These are phyloP conservation scores for Nyctereutes procyonoides DNA, from an alignment of 2,113 vertebrate genomes.

Conservation along the genomic window DNA sequence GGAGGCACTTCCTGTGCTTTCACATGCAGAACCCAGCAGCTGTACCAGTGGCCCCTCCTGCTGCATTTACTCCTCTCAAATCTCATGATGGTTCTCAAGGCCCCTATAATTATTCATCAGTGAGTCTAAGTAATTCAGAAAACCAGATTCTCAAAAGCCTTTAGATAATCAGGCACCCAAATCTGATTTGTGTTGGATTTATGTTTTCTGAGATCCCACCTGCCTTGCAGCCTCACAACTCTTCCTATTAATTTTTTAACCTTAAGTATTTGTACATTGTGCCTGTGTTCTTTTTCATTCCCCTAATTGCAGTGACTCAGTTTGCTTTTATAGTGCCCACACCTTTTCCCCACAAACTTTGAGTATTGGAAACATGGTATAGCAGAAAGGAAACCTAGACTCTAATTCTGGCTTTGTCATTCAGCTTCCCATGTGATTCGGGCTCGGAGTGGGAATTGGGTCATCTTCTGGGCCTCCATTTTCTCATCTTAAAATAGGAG, in stretches of 20 bases:
- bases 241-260: constrained; percentile 52
- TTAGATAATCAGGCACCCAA: neutral
- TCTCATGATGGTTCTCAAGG: neutral
- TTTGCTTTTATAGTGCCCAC: constrained; percentile 77
- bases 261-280: constrained; percentile 54
- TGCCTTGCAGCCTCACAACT: constrained; percentile 50
- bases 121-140: constrained; percentile 63
- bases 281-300: constrained; percentile 69
- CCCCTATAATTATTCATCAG: neutral
- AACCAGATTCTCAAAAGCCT: neutral
- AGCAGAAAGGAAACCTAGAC: constrained; percentile 4
- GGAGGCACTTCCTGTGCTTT: neutral
- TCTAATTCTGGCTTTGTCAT: constrained; percentile 21
- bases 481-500: constrained; percentile 20
- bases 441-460: too few relatives aligned
- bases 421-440: neutral
- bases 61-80: neutral
- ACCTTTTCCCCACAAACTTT: constrained; percentile 64
- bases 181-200: constrained; percentile 33
- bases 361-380: neutral
- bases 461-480: neutral
- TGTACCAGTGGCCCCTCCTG: neutral
- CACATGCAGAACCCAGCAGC: neutral
- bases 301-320: constrained; percentile 67
- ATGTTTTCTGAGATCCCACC: constrained; percentile 71